These are phyloP conservation scores for Macroramphosus scolopax DNA, from an alignment of 2,797 vertebrate genomes.

Conservation along the genomic window DNA sequence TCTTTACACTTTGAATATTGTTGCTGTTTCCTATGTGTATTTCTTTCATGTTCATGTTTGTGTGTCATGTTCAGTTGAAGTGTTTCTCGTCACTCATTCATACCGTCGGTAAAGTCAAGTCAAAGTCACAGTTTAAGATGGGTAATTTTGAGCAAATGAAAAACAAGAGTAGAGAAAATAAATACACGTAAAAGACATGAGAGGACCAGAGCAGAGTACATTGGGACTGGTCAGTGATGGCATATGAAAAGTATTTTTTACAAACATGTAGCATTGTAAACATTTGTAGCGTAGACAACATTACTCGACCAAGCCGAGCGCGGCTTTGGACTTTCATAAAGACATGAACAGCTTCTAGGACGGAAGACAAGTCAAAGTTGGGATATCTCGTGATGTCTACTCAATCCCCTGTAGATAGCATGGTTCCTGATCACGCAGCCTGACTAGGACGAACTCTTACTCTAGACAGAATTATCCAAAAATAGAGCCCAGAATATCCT, in stretches of 20 bases:
- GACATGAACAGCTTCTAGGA: conserved; percentile 79
- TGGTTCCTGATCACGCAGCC: conserved; percentile 56
- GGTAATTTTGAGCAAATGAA: conserved; percentile 73
- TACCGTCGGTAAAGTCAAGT: conserved; percentile 85
- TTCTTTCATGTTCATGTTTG: conserved; percentile 79
- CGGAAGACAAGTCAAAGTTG: conserved; percentile 80
- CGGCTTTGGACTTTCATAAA: conserved; percentile 69
- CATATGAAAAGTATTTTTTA: conserved; percentile 72
- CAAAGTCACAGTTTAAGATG: conserved; percentile 81
- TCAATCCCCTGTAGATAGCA: conserved; percentile 47
- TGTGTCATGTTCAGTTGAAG: conserved; percentile 82
- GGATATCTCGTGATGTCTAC: conserved; percentile 65
- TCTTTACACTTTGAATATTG: conserved; percentile 74
- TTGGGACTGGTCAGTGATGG: conserved; percentile 67
- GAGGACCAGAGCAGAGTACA: conserved; percentile 69
- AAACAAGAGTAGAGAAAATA: conserved; percentile 75
- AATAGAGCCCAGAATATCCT: conserved; percentile 60
- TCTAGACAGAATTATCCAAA: conserved; percentile 64
- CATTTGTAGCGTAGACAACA: conserved; percentile 71
- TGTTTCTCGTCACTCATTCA: conserved; percentile 83
- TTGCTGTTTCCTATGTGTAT: conserved; percentile 69
- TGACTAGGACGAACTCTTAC: conserved; percentile 52
- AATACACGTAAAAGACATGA: conserved; percentile 76
- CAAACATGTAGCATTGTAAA: conserved; percentile 82
- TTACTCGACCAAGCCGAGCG: conserved; percentile 64